A percentile compares a stretch with the other conserved stretches of the same genome.
Conservation (phyloP, 2,888 invertebrate species). For the Thymelicus acteon region DNA sequence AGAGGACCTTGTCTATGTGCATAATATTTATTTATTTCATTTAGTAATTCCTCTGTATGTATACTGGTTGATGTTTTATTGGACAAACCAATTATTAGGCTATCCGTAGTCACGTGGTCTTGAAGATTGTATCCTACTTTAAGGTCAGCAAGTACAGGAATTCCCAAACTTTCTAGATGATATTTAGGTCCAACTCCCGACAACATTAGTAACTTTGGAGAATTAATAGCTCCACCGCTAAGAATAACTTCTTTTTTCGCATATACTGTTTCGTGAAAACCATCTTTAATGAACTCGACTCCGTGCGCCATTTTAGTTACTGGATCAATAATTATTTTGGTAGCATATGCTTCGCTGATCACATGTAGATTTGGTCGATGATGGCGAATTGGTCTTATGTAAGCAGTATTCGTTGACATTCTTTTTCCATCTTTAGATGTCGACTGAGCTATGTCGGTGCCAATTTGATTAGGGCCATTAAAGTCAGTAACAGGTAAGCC, state of each 20-base stretch:
- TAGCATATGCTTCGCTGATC: slow-evolving; percentile 79
- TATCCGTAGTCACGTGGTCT: slow-evolving; percentile 89
- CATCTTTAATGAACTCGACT: slow-evolving; percentile 68
- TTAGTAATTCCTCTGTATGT: slow-evolving; percentile 61
- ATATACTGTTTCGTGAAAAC: slow-evolving; percentile 67
- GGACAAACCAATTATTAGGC: slow-evolving; percentile 72
- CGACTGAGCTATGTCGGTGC: slow-evolving; percentile 86
- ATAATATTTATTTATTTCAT: slow-evolving; percentile 75
- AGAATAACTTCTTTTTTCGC: slow-evolving; percentile 87
- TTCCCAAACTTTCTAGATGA: slow-evolving; percentile 77
- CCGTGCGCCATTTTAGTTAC: slow-evolving; percentile 77
- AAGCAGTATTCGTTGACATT: slow-evolving; percentile 86
- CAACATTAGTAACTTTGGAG: slow-evolving; percentile 86
- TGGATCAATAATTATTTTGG: slow-evolving; percentile 85
- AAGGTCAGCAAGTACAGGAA: slow-evolving; percentile 86
- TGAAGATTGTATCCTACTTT: slow-evolving; percentile 90
- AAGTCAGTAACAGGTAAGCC: slow-evolving; percentile 86
- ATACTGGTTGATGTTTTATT: slow-evolving; percentile 83
- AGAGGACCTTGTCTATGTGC: slow-evolving; percentile 79
- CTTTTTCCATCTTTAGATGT: slow-evolving; percentile 86
- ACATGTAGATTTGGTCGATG: slow-evolving; percentile 80
- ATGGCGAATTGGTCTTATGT: slow-evolving; percentile 86
- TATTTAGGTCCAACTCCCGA: slow-evolving; percentile 87
- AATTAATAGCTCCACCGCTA: slow-evolving; percentile 86
- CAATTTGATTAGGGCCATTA: slow-evolving; percentile 84